These are phyloP conservation scores for Ibidorhyncha struthersii DNA, from an alignment of 2,113 vertebrate species.

Conservation along the genomic window DNA sequence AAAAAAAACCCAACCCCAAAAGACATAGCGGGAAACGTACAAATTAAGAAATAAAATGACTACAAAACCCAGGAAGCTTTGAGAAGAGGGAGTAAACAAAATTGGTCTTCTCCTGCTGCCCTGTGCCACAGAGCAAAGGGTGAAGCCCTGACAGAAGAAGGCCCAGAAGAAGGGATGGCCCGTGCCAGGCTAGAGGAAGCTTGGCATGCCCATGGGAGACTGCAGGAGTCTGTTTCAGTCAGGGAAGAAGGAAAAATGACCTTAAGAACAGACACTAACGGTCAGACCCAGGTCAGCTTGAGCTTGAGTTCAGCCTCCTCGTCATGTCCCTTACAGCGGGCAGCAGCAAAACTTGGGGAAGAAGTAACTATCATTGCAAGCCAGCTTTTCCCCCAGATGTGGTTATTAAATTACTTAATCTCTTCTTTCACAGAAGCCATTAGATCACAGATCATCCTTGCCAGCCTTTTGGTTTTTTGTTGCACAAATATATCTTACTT, in stretches of 20 bases:
- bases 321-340: rapidly evolving
- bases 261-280: background rate
- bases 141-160: background rate
- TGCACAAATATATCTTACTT: background rate
- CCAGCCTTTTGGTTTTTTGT: background rate
- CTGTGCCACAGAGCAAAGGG: background rate
- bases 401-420: background rate
- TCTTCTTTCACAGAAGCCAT: background rate
- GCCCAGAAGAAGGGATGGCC: background rate
- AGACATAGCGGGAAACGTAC: background rate
- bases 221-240: background rate
- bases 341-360: background rate
- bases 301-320: background rate
- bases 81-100: background rate
- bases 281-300: background rate
- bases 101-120: background rate
- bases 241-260: background rate
- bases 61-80: background rate
- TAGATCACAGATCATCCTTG: background rate
- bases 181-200: background rate
- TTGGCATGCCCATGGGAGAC: background rate
- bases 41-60: background rate
- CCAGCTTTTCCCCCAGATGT: background rate
- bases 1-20: background rate
- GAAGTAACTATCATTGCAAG: background rate